Conservation (phyloP, 2,113 vertebrate species). For the Eudyptes chrysolophus region DNA sequence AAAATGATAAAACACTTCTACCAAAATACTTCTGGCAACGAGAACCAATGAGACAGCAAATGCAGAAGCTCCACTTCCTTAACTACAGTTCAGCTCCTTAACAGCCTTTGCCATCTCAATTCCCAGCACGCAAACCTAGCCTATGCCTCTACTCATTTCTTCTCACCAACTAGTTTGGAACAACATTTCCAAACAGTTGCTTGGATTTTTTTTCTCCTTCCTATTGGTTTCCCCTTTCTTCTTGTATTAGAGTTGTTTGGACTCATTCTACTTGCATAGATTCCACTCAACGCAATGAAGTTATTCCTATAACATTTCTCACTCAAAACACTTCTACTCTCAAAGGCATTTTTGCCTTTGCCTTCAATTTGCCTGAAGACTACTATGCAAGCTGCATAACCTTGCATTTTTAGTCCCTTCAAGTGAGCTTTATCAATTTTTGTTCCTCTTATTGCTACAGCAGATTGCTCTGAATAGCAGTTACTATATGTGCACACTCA, state of each 20-base stretch:
- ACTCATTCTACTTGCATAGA: neutral
- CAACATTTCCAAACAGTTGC: neutral
- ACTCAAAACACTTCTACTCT: neutral
- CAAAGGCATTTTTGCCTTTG: neutral
- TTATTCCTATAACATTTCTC: neutral
- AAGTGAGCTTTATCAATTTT: neutral
- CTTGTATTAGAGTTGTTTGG: neutral
- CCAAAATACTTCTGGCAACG: neutral
- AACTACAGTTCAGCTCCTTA: neutral
- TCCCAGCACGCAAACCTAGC: neutral
- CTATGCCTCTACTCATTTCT: neutral
- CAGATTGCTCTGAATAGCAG: neutral
- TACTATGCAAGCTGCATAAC: neutral
- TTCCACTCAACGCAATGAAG: neutral
- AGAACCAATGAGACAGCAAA: neutral
- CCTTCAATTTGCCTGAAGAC: neutral
- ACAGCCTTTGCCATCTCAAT: neutral
- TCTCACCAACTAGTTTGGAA: neutral
- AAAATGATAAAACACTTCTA: neutral
- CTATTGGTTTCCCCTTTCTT: neutral
- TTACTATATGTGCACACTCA: neutral
- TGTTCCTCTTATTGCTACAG: neutral
- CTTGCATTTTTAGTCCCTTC: neutral
- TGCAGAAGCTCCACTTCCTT: neutral
- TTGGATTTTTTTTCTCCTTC: neutral